phyloP scores from a whole-genome alignment of 2,113 vertebrate genomes.

The Mustelus asterias region DNA sequence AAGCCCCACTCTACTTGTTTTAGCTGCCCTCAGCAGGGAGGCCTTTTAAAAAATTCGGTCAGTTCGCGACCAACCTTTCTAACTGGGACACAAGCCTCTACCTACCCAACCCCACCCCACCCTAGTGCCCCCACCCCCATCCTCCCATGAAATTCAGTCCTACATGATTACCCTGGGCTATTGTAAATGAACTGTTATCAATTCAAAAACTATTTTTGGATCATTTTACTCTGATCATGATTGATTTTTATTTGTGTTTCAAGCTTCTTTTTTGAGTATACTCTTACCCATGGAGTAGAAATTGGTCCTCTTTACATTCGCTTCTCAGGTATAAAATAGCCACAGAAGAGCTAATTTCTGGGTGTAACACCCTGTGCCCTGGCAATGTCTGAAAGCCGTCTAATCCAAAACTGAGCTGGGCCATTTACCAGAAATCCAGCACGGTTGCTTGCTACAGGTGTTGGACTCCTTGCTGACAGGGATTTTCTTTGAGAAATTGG shows the following conservation, averaged over 20 bases:
- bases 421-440: background rate
- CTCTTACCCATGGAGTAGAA: background rate
- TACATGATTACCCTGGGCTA: background rate
- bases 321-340: background rate
- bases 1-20: no score
- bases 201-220: background rate
- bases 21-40: no score
- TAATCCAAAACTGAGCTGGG: background rate
- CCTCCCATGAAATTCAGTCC: background rate
- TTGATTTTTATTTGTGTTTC: background rate
- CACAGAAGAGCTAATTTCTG: background rate
- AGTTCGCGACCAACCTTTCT: no score
- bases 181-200: background rate
- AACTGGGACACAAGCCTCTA: no score
- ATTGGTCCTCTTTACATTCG: background rate
- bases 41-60: no score
- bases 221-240: background rate
- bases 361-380: background rate
- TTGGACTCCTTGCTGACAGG: background rate
- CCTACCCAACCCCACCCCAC: no score
- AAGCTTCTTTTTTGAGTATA: background rate
- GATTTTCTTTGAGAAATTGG: background rate
- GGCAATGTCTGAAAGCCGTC: background rate
- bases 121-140: no score
- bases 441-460: background rate